Percentiles rank a stretch among this genome's conserved stretches.
Conservation (phyloP, 1,140 invertebrate species). For the Drosophila mayri region DNA sequence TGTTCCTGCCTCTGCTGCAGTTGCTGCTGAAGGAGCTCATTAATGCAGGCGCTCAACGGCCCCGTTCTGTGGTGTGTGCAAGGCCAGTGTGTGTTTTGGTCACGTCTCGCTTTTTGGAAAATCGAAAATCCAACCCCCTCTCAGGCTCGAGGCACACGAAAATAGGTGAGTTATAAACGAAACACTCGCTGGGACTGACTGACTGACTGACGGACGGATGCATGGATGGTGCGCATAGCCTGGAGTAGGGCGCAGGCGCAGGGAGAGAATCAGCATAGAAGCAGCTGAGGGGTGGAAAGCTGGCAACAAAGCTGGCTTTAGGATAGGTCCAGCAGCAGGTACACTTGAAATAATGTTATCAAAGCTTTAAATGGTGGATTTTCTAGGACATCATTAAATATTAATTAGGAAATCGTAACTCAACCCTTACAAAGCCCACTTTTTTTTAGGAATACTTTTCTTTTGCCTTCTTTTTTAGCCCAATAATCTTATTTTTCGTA, state of each 20-base stretch:
- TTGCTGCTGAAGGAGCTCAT: constrained; percentile 33
- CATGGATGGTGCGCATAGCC: constrained; percentile 20
- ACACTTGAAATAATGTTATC: not conserved
- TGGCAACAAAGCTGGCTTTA: not conserved
- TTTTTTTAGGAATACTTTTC: not conserved
- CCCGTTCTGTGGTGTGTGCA: constrained; percentile 29
- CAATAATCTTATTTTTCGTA: not conserved
- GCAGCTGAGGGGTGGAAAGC: constrained; percentile 15
- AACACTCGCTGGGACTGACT: constrained; percentile 29
- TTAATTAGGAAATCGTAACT: not conserved
- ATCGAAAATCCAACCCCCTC: constrained; percentile 53
- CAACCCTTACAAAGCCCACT: not conserved
- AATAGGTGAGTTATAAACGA: constrained; percentile 50
- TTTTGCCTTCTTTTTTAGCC: no score
- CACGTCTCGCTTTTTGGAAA: constrained; percentile 71
- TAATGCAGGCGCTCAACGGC: constrained; percentile 16
- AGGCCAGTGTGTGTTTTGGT: constrained; percentile 59
- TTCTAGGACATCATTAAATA: not conserved
- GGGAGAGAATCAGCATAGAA: constrained; percentile 17
- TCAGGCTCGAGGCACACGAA: constrained; percentile 13
- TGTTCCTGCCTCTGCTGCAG: constrained; percentile 29
- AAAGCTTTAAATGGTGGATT: not conserved
- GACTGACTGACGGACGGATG: not conserved
- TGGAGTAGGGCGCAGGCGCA: constrained; percentile 37
- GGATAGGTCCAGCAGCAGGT: constrained; percentile 23